Evolutionary conservation across 2,797 vertebrate genomes (phyloP).

Genomic region (Microctenopoma lineatum): DNA sequence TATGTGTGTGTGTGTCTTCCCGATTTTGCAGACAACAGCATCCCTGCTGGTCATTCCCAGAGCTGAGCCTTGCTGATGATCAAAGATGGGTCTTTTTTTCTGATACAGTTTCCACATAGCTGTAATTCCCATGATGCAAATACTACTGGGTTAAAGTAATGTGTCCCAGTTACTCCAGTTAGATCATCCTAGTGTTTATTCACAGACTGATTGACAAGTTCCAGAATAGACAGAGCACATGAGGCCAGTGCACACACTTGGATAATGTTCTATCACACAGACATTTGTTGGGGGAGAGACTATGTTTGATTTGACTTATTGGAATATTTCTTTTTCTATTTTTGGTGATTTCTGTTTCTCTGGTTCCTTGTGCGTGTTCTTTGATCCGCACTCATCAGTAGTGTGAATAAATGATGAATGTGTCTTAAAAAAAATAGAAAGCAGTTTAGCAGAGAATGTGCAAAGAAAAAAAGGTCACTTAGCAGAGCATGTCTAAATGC

Average conservation of each 20-base stretch:
- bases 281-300: conserved; percentile 32
- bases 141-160: conserved; percentile 39
- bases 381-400: conserved; percentile 25
- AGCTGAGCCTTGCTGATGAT: conserved; percentile 34
- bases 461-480: conserved; percentile 2
- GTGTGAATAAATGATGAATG: background rate
- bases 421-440: background rate
- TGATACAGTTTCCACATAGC: conserved; percentile 35
- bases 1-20: conserved; percentile 8
- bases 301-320: conserved; percentile 32
- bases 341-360: conserved; percentile 21
- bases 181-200: conserved; percentile 53
- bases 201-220: conserved; percentile 56
- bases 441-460: background rate
- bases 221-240: conserved; percentile 14
- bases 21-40: conserved; percentile 64
- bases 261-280: conserved; percentile 52
- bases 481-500: conserved; percentile 34
- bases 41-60: conserved; percentile 67
- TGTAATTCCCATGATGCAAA: conserved; percentile 50
- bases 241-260: conserved; percentile 41
- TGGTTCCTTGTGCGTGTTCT: conserved; percentile 18
- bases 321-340: conserved; percentile 19
- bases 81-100: conserved; percentile 28
- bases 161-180: conserved; percentile 68